Base-by-base conservation (phyloP, 2,113 vertebrate genomes). In the Pterocles orientalis region DNA sequence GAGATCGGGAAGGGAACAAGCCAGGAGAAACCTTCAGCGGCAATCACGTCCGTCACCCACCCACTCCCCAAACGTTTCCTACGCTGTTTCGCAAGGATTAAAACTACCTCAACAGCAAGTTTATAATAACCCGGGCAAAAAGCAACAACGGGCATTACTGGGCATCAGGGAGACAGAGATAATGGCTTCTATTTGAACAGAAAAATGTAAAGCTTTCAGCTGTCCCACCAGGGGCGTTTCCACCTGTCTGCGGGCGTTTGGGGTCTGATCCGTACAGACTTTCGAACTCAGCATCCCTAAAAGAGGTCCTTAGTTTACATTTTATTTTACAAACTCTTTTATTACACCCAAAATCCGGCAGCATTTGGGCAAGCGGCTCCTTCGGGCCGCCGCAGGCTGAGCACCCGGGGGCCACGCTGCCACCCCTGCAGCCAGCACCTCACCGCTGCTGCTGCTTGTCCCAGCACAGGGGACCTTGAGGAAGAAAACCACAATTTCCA, bases 381-480 rank as follows among this genome's bases (percentile, higher is more conserved):
- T 43, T 10, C 0, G 18, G 41, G 21, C 47, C n/a, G 2, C 25
- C 12, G 0, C 12, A 5, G 31, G 23, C 21, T 17, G 31, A 25
- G 31, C 3, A 3, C 23, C 29, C 29, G 43, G 1, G 26, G 39
- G 39, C 48, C n/a, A 12, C 2, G 2, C n/a, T 10, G 4, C 9
- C 10, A 34, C 13, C 9, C 28, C 39, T 2, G 39, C 64, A 14
- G 41, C 41, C 41, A 41, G 41, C 23, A 36, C 24, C 57, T 10
- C 71, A 4, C 12, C 53, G 3, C 21, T 4, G 1, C n/a, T n/a
- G n/a, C 21, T 2, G 2, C 3, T 34, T 6, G 7, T 2, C 29
- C 45, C 29, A 14, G 28, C 1, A 4, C 7, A 6, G 43, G 2
- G 1, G 36, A 2, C n/a, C n/a, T 3, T 19, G 45, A 19, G 26